These are phyloP conservation scores for Peribatodes rhomboidaria DNA, from an alignment of 2,888 invertebrate genomes.

Conservation along the genomic window DNA sequence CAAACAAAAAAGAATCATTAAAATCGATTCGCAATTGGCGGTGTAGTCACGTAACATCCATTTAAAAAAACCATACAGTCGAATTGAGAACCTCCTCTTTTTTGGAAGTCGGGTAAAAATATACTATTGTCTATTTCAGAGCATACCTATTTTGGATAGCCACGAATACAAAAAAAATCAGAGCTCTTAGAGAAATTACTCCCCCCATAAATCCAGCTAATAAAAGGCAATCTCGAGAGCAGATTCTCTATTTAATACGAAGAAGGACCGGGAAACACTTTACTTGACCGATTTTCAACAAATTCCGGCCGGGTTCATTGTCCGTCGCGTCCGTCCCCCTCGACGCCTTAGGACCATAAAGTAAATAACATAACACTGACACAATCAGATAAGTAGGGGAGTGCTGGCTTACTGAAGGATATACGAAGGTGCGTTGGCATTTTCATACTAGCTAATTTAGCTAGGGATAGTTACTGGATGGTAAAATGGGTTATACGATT, in stretches of 20 bases:
- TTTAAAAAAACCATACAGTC: too few species aligned
- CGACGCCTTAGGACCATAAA: slow-evolving; percentile 58
- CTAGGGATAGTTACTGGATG: slow-evolving; percentile 16
- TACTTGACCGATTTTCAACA: slow-evolving; percentile 47
- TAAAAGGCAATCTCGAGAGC: slow-evolving; percentile 25
- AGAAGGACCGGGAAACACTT: slow-evolving; percentile 32
- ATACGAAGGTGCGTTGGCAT: slow-evolving; percentile 28
- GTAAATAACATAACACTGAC: slow-evolving; percentile 71
- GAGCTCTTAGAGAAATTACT: slow-evolving; percentile 8
- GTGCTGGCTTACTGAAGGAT: slow-evolving; percentile 45
- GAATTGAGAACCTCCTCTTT: too few species aligned
- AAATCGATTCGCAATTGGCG: too few species aligned
- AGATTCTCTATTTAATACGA: slow-evolving; percentile 21
- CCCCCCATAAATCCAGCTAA: slow-evolving; percentile 30
- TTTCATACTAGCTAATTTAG: slow-evolving; percentile 12
- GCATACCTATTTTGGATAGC: too few species aligned
- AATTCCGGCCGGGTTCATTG: slow-evolving; percentile 46
- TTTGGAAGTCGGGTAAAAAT: too few species aligned
- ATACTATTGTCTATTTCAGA: too few species aligned
- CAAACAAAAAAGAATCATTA: too few species aligned
- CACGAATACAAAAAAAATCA: neutral
- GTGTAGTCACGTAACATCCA: too few species aligned
- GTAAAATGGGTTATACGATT: too few species aligned
- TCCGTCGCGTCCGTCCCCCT: slow-evolving; percentile 46
- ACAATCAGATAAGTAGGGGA: slow-evolving; percentile 73